Base-by-base conservation (phyloP, 2,888 invertebrate species). In the Andrena camellia region DNA sequence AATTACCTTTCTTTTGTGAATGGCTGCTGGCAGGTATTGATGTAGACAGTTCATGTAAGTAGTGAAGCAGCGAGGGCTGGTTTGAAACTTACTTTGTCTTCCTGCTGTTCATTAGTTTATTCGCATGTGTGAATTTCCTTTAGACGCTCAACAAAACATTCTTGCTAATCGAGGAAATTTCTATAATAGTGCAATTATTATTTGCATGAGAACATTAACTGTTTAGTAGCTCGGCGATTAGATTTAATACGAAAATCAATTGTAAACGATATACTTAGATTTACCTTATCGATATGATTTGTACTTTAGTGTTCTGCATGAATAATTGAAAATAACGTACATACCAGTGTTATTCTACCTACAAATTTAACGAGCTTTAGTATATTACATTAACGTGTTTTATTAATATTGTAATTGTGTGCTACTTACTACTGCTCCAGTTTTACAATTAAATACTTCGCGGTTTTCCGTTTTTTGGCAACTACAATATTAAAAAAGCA, bases 41-140 rank as follows among this genome's bases (percentile, higher is more conserved):
- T 93, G 92, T 94, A 92, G 94, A 94, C 91, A 90, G 92, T 91
- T 94, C 94, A 94, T 94, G 94, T 94, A 94, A 94, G 94, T 94
- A 94, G 90, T 86, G 80, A 84, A 87, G 85, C 87, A 89, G 90
- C 88, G 89, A 85, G 88, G 90, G 88, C 91, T 92, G 85, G 78
- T 90, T 89, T 87, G 85, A 86, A 87, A 86, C 80, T 78, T 89
- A 81, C 69, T 80, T 84, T 69, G 84, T 76, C 67, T 83, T 81
- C 76, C 76, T 82, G 83, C 82, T 84, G 69, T 81, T 80, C 75
- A 81, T 72, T 76, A 76, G 69, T 54, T 76, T 82, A 74, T 82
- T 74, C 77, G 89, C 88, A 88, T 88, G 89, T 64, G 62, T 67
- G 77, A 68, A 81, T 57, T 83, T 87, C 80, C 50, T 60, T 71